phyloP scores from a whole-genome alignment of 2,113 vertebrate genomes.

The Calonectris borealis region DNA sequence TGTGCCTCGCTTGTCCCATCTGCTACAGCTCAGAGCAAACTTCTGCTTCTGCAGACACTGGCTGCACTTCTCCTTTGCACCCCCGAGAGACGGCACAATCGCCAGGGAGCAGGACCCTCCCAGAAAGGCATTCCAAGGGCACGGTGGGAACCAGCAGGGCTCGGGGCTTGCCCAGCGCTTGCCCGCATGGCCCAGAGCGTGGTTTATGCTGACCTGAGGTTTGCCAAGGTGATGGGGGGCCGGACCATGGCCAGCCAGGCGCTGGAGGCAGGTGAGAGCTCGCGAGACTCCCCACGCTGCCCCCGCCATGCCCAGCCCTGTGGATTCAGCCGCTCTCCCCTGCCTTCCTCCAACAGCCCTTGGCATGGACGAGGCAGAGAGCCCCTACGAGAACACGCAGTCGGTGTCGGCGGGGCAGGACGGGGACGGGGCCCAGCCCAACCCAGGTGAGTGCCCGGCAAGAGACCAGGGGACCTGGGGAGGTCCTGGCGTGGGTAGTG shows the following conservation, averaged over 20 bases:
- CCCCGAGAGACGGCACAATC: fast-evolving
- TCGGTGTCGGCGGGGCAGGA: not conserved
- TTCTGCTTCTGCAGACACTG: conserved; percentile 24
- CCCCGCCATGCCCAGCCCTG: fast-evolving
- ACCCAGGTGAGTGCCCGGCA: not conserved
- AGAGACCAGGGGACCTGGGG: not conserved
- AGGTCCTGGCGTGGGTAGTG: not conserved
- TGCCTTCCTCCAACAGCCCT: conserved; percentile 13
- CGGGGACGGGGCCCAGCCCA: not conserved
- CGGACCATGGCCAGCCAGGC: not conserved
- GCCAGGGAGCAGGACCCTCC: not conserved
- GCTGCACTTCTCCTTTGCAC: not conserved
- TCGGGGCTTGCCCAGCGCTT: not conserved
- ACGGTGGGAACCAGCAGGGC: not conserved
- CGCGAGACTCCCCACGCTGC: fast-evolving
- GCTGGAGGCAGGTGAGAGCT: conserved; percentile 38
- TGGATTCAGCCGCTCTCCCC: not conserved
- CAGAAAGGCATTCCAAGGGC: not conserved
- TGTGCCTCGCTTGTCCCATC: conserved; percentile 15
- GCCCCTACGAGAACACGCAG: not conserved
- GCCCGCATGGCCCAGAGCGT: conserved; percentile 24
- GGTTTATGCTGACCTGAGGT: conserved; percentile 53
- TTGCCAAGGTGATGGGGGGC: conserved; percentile 25
- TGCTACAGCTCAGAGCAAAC: not conserved
- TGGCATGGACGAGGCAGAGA: not conserved